Evolutionary conservation across 2,888 invertebrate genomes (phyloP).

Genomic region (Cataglyphis cursor): DNA sequence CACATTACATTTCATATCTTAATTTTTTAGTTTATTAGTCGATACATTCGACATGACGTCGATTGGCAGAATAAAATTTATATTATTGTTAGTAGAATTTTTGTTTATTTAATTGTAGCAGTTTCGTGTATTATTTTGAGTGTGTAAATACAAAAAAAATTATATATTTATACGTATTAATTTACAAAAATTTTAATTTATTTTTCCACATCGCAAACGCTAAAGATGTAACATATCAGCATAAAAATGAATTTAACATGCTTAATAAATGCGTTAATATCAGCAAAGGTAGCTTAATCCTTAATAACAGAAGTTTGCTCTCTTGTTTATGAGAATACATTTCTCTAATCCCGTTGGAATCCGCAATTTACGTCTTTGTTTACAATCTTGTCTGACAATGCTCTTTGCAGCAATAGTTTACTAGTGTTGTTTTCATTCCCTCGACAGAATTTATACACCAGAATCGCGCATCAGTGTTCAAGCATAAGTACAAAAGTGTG

Average conservation of each 20-base stretch:
- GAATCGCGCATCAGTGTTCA: background rate
- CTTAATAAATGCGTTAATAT: constrained; percentile 29
- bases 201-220: background rate
- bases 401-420: constrained; percentile 30
- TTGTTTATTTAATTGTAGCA: background rate
- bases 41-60: background rate
- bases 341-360: constrained; percentile 28
- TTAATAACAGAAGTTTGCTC: constrained; percentile 24
- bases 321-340: constrained; percentile 40
- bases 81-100: background rate
- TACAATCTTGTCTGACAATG: constrained; percentile 40
- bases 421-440: constrained; percentile 33
- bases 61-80: constrained; percentile 3
- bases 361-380: constrained; percentile 42
- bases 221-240: background rate
- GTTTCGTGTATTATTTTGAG: background rate
- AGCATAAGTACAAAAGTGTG: constrained; percentile 25
- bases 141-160: background rate
- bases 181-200: background rate
- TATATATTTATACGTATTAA: background rate
- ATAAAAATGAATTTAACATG: background rate
- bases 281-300: constrained; percentile 38
- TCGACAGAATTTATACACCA: constrained; percentile 17
- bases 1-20: constrained; percentile 23
- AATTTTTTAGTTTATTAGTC: constrained; percentile 29